Evolutionary conservation across 2,797 vertebrate species (phyloP).

Genomic region (Myotis planiceps): DNA sequence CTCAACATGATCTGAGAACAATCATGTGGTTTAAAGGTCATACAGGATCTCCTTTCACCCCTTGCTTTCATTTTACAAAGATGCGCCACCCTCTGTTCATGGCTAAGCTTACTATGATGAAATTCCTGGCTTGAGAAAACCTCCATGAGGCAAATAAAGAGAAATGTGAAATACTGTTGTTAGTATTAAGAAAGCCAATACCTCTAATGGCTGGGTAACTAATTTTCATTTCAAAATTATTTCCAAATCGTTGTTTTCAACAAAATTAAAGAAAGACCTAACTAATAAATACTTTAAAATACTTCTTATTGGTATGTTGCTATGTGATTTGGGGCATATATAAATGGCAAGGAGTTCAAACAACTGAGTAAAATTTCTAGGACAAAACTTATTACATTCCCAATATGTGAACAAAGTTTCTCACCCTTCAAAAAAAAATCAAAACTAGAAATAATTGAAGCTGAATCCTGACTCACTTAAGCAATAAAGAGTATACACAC

Average conservation of each 20-base stretch:
- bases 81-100: background rate
- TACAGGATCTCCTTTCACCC: background rate
- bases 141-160: background rate
- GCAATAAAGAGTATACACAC: background rate
- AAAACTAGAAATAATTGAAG: background rate
- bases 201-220: background rate
- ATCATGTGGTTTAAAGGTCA: background rate
- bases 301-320: background rate
- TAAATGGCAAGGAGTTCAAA: background rate
- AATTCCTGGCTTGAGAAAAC: background rate
- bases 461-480: background rate
- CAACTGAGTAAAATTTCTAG: background rate
- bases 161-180: background rate
- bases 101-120: background rate
- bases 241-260: background rate
- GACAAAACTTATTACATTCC: background rate
- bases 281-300: background rate
- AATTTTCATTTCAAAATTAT: background rate
- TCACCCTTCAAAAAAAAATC: background rate
- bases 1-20: background rate
- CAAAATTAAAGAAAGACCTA: background rate
- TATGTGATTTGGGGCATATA: background rate
- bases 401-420: background rate
- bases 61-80: constrained; percentile 1
- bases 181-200: background rate